A percentile compares a stretch with the other conserved stretches of the same genome.
Conservation (phyloP, 2,888 invertebrate genomes). For the Rhimphoctona megacephalus region DNA sequence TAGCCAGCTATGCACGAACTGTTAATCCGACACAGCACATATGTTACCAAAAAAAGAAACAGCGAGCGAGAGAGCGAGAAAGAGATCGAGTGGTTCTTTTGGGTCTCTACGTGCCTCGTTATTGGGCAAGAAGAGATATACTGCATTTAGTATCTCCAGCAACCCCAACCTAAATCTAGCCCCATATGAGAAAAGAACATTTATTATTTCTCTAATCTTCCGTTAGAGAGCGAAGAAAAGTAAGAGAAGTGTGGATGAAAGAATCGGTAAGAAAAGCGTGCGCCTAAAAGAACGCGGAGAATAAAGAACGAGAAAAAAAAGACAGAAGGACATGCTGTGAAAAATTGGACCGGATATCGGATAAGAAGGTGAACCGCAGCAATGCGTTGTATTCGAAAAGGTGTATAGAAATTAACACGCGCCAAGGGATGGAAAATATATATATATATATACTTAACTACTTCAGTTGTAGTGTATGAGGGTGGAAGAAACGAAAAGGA, state of each 20-base stretch:
- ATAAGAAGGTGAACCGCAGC: constrained; percentile 70
- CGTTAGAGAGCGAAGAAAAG: constrained; percentile 71
- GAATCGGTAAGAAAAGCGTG: constrained; percentile 6
- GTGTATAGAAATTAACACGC: constrained; percentile 57
- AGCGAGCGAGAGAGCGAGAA: constrained; percentile 67
- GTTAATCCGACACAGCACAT: constrained; percentile 77
- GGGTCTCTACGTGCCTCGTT: constrained; percentile 50
- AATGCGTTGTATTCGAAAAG: constrained; percentile 75
- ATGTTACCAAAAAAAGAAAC: constrained; percentile 77
- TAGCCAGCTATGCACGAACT: constrained; percentile 54
- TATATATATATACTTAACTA: constrained; percentile 5
- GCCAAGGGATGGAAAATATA: constrained; percentile 31
- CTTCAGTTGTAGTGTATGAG: constrained; percentile 14
- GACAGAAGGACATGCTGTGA: constrained; percentile 66
- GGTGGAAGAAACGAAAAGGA: constrained; percentile 43
- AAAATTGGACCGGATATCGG: constrained; percentile 78
- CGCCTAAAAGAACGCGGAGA: constrained; percentile 15
- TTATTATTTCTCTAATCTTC: constrained; percentile 76
- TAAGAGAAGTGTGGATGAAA: constrained; percentile 12
- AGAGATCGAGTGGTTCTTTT: constrained; percentile 74
- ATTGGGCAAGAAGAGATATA: constrained; percentile 54
- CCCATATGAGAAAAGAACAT: constrained; percentile 51
- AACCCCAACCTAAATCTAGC: constrained; percentile 40
- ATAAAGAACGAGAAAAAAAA: constrained; percentile 49
- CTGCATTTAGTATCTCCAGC: constrained; percentile 60